These are phyloP conservation scores for Amphipoea oculea DNA, from an alignment of 2,888 invertebrate species.

Conservation along the genomic window DNA sequence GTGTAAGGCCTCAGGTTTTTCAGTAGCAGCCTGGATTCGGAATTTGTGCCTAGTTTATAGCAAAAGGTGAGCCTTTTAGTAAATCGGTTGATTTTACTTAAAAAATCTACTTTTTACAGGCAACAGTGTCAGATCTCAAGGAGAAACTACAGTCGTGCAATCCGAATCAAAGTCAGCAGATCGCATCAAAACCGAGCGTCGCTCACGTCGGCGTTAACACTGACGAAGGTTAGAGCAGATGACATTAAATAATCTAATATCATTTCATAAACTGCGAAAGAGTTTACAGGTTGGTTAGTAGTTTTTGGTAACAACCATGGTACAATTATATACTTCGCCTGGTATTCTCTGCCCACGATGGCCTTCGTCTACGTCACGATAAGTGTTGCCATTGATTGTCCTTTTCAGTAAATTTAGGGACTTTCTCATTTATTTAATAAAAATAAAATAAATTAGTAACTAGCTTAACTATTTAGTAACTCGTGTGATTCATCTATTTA, in stretches of 20 bases:
- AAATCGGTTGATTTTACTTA: not conserved
- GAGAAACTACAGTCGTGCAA: conserved; percentile 69
- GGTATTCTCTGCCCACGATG: no score
- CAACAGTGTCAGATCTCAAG: conserved; percentile 74
- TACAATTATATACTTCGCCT: no score
- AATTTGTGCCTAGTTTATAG: not conserved
- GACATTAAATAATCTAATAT: not conserved
- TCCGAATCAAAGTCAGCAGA: conserved; percentile 62
- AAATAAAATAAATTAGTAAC: no score
- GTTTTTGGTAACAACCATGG: no score
- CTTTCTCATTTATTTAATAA: no score
- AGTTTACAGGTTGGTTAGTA: no score
- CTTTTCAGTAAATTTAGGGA: no score
- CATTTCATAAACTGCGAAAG: no score
- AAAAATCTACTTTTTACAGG: conserved; percentile 65
- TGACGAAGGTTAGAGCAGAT: conserved; percentile 81
- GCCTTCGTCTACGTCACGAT: no score
- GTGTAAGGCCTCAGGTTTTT: not conserved
- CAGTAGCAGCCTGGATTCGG: not conserved
- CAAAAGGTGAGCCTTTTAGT: not conserved
- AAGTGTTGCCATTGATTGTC: no score
- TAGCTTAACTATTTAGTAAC: no score
- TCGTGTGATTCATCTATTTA: no score
- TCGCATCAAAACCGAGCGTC: conserved; percentile 64
- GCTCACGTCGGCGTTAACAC: conserved; percentile 82